These are phyloP conservation scores for Gnathonemus echidnorhynchus DNA, from an alignment of 2,113 vertebrate species.

Conservation along the genomic window DNA sequence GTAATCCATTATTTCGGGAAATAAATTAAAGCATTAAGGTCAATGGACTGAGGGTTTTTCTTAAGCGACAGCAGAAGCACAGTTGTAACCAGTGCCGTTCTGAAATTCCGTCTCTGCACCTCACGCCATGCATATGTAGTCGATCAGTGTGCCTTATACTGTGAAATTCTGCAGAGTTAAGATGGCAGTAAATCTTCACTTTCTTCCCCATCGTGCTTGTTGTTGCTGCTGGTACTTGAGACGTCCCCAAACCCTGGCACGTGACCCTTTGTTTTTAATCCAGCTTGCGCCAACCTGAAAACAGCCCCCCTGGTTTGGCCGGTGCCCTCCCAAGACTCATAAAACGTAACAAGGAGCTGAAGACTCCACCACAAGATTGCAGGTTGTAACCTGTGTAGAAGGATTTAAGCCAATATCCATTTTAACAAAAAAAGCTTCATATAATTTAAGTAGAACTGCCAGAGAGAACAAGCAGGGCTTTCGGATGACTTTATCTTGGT, in stretches of 20 bases:
- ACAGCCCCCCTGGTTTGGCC: neutral
- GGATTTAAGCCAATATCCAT: neutral
- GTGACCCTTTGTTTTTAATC: neutral
- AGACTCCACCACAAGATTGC: neutral
- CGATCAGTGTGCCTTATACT: constrained; percentile 30
- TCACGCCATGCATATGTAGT: constrained; percentile 4
- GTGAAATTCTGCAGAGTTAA: constrained; percentile 34
- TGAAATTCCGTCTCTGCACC: neutral
- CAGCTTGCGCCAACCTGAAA: neutral
- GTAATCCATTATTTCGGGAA: neutral
- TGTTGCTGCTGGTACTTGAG: neutral
- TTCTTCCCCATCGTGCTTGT: neutral
- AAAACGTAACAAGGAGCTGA: neutral
- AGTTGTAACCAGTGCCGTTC: neutral
- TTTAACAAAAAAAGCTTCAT: neutral
- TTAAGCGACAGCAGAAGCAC: neutral
- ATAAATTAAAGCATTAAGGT: neutral
- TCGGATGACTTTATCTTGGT: neutral
- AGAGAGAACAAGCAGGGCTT: neutral
- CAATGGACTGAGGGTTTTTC: neutral
- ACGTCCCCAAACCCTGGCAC: neutral
- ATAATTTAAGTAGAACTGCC: neutral
- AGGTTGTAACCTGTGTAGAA: neutral
- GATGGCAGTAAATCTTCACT: neutral
- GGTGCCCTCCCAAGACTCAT: neutral